phyloP scores from a whole-genome alignment of 1,140 invertebrate species.

The Panulirus ornatus region DNA sequence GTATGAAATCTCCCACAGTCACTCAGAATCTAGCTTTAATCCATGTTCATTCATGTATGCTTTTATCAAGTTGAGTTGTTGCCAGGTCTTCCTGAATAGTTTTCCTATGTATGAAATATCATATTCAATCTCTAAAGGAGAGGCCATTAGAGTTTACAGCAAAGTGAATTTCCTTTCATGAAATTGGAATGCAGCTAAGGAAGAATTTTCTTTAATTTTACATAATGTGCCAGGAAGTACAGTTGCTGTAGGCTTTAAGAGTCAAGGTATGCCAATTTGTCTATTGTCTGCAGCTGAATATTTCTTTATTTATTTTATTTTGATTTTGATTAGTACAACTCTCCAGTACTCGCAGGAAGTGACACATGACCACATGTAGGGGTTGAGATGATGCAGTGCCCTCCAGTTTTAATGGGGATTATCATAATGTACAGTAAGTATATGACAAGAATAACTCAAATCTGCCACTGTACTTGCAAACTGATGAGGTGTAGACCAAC shows the following conservation, averaged over 20 bases:
- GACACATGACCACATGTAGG: background rate
- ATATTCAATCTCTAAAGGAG: background rate
- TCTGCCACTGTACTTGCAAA: background rate
- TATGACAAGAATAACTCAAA: background rate
- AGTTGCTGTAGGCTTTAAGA: background rate
- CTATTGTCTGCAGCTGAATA: background rate
- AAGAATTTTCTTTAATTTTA: background rate
- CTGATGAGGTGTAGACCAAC: conserved; percentile 10
- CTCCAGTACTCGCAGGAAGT: background rate
- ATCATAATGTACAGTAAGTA: background rate
- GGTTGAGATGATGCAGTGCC: background rate
- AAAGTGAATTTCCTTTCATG: background rate
- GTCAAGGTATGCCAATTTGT: background rate
- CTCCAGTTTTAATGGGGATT: background rate
- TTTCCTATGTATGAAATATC: background rate
- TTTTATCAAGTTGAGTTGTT: background rate
- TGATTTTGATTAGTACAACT: too few relatives aligned
- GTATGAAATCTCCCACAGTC: background rate
- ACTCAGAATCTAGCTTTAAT: conserved; percentile 7
- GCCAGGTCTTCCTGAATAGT: background rate
- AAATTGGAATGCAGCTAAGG: background rate
- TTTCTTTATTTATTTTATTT: background rate
- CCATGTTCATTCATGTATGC: background rate
- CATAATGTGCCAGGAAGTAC: background rate
- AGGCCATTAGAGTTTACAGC: background rate